phyloP scores from a whole-genome alignment of 2,888 invertebrate species.

The Ophonus ardosiacus region DNA sequence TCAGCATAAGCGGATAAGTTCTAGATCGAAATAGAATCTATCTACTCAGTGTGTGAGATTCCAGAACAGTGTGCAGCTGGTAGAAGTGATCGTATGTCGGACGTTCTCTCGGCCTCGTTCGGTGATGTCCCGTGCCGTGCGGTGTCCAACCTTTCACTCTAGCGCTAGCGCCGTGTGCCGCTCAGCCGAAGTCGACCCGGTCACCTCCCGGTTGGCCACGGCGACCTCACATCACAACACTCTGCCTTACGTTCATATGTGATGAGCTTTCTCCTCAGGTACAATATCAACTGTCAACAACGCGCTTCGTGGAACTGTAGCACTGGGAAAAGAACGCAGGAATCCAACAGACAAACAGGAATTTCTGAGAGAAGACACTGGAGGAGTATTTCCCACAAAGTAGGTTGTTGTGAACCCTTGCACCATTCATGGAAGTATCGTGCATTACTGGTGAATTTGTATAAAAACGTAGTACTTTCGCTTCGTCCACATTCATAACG shows the following conservation, averaged over 20 bases:
- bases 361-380: not conserved
- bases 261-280: slow-evolving; percentile 33
- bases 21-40: no score
- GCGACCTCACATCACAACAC: slow-evolving; percentile 16
- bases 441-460: not conserved
- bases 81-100: slow-evolving; percentile 12
- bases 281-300: not conserved
- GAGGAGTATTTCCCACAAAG: no score
- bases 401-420: no score
- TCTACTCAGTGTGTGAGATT: not conserved
- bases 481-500: not conserved
- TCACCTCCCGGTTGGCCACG: slow-evolving; percentile 12
- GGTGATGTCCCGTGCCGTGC: slow-evolving; percentile 31
- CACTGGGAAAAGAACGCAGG: not conserved
- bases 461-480: not conserved
- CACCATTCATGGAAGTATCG: no score
- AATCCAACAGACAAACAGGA: slow-evolving; percentile 5
- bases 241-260: slow-evolving; percentile 16
- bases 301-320: slow-evolving; percentile 5
- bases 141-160: slow-evolving; percentile 45
- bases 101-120: slow-evolving; percentile 48
- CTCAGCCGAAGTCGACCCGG: slow-evolving; percentile 15
- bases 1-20: not conserved
- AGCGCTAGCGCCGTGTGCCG: slow-evolving; percentile 22
- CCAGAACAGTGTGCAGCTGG: slow-evolving; percentile 14